Evolutionary conservation across 2,888 invertebrate species (phyloP), one percentile per base, ranked within the genome.

Genomic region (Rosalia funebris): DNA sequence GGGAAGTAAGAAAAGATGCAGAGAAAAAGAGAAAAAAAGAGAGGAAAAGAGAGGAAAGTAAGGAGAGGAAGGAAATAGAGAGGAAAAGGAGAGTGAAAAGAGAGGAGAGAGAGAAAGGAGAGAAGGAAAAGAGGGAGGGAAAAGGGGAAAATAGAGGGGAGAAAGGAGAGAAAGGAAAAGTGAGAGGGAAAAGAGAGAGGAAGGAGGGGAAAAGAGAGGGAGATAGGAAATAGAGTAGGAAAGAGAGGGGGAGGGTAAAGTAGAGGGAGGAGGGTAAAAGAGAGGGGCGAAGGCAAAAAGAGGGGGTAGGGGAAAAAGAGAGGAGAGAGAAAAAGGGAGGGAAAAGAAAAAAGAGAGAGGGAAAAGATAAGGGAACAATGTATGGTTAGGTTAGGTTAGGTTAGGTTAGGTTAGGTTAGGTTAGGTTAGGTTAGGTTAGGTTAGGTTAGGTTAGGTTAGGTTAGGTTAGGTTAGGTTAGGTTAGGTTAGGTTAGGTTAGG

Each of bases 1-100:
- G 14, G 44, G 20, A 10, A 11, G 17, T 4, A 15, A 19, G 47
- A 17, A 48, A 52, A 50, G 47, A 11, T 11, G 46, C 5, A 14
- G 12, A 20, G 11, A 48, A 14, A 17, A 19, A 15, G 47, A 15
- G 16, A 15, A 11, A 48, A 15, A 19, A 10, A 50, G 5, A 57
- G 2, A 57, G 54, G 36, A 16, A 57, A 32, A 1, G 14, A 19
- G 32, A 25, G 16, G 55, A 57, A n/a, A n/a, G 25, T 1, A 25
- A 15, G 32, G 7, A 4, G 25, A 7, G 25, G 25, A 7, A 7
- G 25, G 25, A 25, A 25, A 25, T 25, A 25, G 25, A 7, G 25
- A 7, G 7, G 25, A 5, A 7, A 7, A 25, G 25, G 25, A 7
- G 25, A 25, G 7, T 5, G 7, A 25, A 25, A 25, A 5, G 4